Conservation (phyloP, 2,888 invertebrate species). For the Melanostoma mellinum region DNA sequence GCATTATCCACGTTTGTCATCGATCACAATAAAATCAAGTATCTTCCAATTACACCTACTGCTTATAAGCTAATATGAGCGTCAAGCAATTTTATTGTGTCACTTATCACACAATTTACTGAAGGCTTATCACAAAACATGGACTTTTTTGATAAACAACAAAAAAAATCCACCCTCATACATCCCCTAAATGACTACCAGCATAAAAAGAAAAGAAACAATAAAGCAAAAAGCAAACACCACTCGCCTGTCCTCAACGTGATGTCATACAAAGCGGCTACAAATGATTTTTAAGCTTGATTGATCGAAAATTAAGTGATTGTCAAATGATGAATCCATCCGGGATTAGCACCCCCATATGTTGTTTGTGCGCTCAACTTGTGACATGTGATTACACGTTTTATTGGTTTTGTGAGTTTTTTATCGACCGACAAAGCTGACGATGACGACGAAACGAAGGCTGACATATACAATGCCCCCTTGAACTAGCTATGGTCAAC, state of each 20-base stretch:
- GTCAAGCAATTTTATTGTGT: not conserved
- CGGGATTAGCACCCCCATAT: conserved; percentile 71
- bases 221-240: conserved; percentile 39
- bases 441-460: too few relatives aligned
- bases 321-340: conserved; percentile 74
- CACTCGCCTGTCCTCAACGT: conserved; percentile 13
- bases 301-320: conserved; percentile 77
- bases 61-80: too few relatives aligned
- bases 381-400: conserved; percentile 74
- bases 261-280: conserved; percentile 64
- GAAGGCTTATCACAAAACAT: conserved; percentile 54
- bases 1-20: too few relatives aligned
- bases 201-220: conserved; percentile 40
- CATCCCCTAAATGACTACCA: conserved; percentile 13
- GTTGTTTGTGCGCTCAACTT: conserved; percentile 14
- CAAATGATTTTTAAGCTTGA: conserved; percentile 74
- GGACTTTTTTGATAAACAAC: conserved; percentile 8
- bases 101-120: conserved; percentile 61
- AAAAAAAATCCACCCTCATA: conserved; percentile 38
- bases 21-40: too few relatives aligned
- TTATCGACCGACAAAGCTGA: conserved; percentile 17
- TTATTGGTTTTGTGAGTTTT: conserved; percentile 71
- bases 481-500: conserved; percentile 35
- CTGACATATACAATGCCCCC: not conserved
- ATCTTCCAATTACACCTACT: too few relatives aligned